phyloP scores from a whole-genome alignment of 2,888 invertebrate genomes.

The Athrips mouffetella region DNA sequence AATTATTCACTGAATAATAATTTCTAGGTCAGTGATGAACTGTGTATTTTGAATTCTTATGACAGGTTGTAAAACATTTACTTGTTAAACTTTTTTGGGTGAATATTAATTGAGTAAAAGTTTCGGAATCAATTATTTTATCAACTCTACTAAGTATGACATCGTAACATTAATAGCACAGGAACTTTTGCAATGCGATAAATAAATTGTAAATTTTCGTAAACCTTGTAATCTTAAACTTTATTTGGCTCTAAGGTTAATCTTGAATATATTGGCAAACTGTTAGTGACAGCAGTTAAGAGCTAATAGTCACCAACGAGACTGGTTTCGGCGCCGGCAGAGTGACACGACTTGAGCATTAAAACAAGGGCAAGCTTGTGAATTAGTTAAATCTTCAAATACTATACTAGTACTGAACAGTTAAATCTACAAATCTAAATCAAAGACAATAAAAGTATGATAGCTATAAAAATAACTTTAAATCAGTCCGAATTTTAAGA shows the following conservation, averaged over 20 bases:
- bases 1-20: slow-evolving; percentile 59
- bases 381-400: too few relatives aligned
- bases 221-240: neutral
- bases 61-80: too few relatives aligned
- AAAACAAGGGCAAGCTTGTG: slow-evolving; percentile 6
- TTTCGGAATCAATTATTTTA: neutral
- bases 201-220: neutral
- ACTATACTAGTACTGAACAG: too few relatives aligned
- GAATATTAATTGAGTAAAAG: neutral
- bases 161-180: neutral
- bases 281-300: neutral
- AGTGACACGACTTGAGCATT: slow-evolving; percentile 7
- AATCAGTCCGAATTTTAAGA: too few relatives aligned
- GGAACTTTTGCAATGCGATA: neutral
- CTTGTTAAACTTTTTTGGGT: too few relatives aligned
- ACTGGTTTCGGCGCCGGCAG: neutral
- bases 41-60: slow-evolving; percentile 39
- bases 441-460: too few relatives aligned
- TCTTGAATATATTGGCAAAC: neutral
- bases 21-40: slow-evolving; percentile 58
- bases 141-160: neutral
- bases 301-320: neutral
- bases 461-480: too few relatives aligned
- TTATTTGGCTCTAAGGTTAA: neutral
- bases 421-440: too few relatives aligned